Evolutionary conservation across 2,797 vertebrate genomes (phyloP).

Genomic region (Lutra lutra): DNA sequence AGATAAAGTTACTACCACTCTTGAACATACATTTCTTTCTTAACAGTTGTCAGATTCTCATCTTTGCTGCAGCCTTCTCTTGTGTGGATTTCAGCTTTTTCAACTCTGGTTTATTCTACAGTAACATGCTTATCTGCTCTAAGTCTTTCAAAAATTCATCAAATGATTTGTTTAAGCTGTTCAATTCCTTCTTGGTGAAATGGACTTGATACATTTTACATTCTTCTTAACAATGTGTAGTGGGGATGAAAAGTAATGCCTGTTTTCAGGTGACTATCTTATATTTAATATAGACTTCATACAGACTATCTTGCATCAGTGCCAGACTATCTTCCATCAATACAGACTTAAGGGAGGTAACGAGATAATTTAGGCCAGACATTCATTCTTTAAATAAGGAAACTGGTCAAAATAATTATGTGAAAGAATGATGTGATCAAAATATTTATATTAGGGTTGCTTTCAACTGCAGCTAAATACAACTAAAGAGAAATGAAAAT

Average conservation of each 20-base stretch:
- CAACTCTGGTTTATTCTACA: background rate
- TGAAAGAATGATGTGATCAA: background rate
- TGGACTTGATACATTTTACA: background rate
- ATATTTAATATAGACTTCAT: background rate
- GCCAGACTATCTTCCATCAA: background rate
- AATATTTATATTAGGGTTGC: background rate
- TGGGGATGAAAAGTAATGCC: background rate
- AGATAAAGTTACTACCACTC: background rate
- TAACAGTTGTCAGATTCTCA: background rate
- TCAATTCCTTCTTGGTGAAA: background rate
- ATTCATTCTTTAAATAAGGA: slow-evolving; percentile 17
- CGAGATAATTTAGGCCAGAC: background rate
- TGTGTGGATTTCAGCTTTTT: background rate
- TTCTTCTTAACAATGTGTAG: background rate
- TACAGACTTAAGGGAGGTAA: background rate
- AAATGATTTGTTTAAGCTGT: background rate
- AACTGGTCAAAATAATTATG: background rate
- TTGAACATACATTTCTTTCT: background rate
- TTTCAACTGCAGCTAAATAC: background rate
- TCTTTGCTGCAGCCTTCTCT: background rate
- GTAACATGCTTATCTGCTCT: background rate
- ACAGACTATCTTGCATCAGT: no score
- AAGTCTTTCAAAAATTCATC: background rate
- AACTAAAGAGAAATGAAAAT: background rate
- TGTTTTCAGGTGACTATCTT: background rate